A percentile compares a stretch with the other conserved stretches of the same genome.
These are phyloP conservation scores for Geotrypetes seraphini DNA, from an alignment of 2,797 vertebrate species.

Conservation along the genomic window DNA sequence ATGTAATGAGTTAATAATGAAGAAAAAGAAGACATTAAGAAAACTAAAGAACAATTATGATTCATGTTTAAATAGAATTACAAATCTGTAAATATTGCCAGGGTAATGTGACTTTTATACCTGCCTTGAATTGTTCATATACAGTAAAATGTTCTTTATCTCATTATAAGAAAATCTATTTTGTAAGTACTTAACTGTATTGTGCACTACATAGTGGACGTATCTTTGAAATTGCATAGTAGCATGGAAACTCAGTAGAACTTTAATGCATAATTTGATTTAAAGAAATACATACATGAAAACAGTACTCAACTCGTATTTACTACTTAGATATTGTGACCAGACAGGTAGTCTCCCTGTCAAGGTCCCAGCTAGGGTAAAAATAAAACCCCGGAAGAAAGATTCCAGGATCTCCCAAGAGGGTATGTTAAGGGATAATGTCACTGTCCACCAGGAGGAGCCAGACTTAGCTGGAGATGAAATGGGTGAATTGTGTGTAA, in stretches of 20 bases:
- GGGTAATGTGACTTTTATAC: background rate
- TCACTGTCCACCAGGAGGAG: too few relatives aligned
- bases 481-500: too few relatives aligned
- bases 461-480: too few relatives aligned
- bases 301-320: constrained; percentile 13
- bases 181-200: background rate
- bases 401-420: too few relatives aligned
- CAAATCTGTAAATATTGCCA: constrained; percentile 6
- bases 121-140: background rate
- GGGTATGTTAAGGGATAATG: too few relatives aligned
- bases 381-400: too few relatives aligned
- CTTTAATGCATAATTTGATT: constrained; percentile 44
- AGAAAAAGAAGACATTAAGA: constrained; percentile 17
- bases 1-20: constrained; percentile 33
- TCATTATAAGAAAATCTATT: background rate
- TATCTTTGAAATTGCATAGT: constrained; percentile 23
- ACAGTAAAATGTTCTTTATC: background rate
- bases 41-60: constrained; percentile 18
- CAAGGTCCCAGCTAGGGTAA: too few relatives aligned
- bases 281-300: constrained; percentile 32
- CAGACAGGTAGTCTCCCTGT: too few relatives aligned
- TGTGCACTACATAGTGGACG: constrained; percentile 11
- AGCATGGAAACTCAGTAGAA: constrained; percentile 18
- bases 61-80: constrained; percentile 14
- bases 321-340: constrained; percentile 2